These are phyloP conservation scores for Engystomops pustulosus DNA, from an alignment of 2,113 vertebrate genomes.

Conservation along the genomic window DNA sequence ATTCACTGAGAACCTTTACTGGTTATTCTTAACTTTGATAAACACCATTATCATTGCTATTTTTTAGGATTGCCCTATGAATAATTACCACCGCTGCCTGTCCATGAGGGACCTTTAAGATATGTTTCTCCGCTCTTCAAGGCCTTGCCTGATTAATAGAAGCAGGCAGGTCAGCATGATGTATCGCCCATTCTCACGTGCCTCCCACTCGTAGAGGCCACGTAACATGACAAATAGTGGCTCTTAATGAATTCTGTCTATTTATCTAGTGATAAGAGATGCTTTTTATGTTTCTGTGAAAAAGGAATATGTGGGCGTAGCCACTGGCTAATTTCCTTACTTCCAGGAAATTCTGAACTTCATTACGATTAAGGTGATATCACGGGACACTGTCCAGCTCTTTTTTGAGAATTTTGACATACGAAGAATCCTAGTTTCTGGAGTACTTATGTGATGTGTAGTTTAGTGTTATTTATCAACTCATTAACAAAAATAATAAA, in stretches of 20 bases:
- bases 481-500: no score
- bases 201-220: slow-evolving; percentile 41
- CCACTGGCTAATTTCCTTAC: slow-evolving; percentile 19
- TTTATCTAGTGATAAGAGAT: slow-evolving; percentile 61
- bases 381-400: not conserved
- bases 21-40: slow-evolving; percentile 21
- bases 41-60: slow-evolving; percentile 20
- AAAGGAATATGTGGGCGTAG: not conserved
- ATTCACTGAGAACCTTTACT: not conserved
- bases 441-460: no score
- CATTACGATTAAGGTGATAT: not conserved
- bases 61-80: not conserved
- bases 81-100: slow-evolving; percentile 27
- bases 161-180: not conserved
- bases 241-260: slow-evolving; percentile 55
- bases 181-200: not conserved
- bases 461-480: no score
- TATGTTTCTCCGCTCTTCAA: not conserved
- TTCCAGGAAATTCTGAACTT: not conserved
- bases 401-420: not conserved
- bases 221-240: slow-evolving; percentile 49
- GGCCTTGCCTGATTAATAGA: slow-evolving; percentile 25
- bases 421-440: not conserved
- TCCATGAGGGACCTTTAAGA: slow-evolving; percentile 22
- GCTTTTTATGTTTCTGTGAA: not conserved